Evolutionary conservation across 2,797 vertebrate genomes (phyloP).

Genomic region (Takifugu ocellatus): DNA sequence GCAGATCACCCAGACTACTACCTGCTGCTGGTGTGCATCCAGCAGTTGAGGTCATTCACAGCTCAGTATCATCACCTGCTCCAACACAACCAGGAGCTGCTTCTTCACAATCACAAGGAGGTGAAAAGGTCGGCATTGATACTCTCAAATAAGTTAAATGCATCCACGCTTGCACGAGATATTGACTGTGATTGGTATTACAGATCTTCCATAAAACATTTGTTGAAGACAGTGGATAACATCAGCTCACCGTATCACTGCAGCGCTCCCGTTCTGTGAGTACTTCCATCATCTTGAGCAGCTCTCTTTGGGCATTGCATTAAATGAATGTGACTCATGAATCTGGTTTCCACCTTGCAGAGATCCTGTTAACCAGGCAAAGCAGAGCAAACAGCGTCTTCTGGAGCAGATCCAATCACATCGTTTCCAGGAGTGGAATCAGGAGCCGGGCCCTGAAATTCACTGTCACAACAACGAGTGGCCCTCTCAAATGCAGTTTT

Average conservation of each 20-base stretch:
- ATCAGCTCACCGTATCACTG: conserved; percentile 63
- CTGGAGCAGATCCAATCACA: conserved; percentile 84
- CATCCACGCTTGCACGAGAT: background rate
- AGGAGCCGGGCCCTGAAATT: conserved; percentile 80
- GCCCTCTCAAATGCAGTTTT: conserved; percentile 72
- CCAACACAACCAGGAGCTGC: conserved; percentile 90
- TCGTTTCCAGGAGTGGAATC: conserved; percentile 84
- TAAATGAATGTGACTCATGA: background rate
- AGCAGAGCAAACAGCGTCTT: conserved; percentile 80
- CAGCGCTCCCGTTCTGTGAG: conserved; percentile 63
- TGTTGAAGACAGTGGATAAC: conserved; percentile 84
- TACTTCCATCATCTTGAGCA: conserved; percentile 5
- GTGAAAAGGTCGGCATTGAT: conserved; percentile 82
- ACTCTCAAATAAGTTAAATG: background rate
- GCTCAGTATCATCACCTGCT: conserved; percentile 89
- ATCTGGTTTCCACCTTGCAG: conserved; percentile 59
- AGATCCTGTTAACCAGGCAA: conserved; percentile 80
- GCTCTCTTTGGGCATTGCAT: too few species aligned
- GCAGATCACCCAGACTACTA: conserved; percentile 95
- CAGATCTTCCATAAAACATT: conserved; percentile 88
- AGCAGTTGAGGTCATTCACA: conserved; percentile 89
- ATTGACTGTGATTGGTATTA: background rate
- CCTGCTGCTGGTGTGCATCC: conserved; percentile 90
- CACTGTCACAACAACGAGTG: conserved; percentile 75
- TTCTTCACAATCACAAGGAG: conserved; percentile 88